These are phyloP conservation scores for Tragelaphus scriptus DNA, from an alignment of 2,113 vertebrate species.

Conservation along the genomic window DNA sequence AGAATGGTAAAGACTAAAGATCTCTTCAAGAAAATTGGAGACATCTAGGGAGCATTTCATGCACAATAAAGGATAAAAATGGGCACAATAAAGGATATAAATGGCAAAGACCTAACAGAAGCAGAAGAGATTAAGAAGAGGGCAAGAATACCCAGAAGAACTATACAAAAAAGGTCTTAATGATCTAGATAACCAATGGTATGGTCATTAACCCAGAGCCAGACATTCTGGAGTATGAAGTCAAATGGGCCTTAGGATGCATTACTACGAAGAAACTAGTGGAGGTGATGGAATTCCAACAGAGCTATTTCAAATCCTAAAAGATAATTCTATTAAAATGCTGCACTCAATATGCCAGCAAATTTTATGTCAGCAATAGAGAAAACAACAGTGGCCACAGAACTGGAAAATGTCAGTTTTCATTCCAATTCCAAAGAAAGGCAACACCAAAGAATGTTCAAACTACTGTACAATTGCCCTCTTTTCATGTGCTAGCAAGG, in stretches of 20 bases:
- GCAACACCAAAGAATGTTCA: not conserved
- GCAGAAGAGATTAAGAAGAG: not conserved
- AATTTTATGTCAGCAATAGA: not conserved
- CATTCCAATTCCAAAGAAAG: not conserved
- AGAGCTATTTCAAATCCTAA: not conserved
- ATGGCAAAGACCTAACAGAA: not conserved
- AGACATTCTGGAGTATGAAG: not conserved
- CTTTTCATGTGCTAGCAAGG: not conserved
- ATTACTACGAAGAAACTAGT: not conserved
- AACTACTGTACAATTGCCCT: not conserved
- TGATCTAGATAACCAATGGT: not conserved
- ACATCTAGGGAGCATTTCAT: not conserved
- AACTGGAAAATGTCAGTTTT: not conserved
- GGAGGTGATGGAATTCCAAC: not conserved
- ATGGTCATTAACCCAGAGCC: not conserved
- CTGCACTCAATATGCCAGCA: not conserved
- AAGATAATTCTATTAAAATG: not conserved
- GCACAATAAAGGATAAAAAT: not conserved
- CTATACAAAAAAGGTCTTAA: not conserved
- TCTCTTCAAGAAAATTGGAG: not conserved
- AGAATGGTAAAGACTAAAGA: not conserved
- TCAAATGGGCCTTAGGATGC: not conserved
- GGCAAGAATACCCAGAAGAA: not conserved
- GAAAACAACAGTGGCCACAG: not conserved
- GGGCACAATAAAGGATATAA: not conserved